These are phyloP conservation scores for Cydia fagiglandana DNA, from an alignment of 1,140 invertebrate genomes.

Conservation along the genomic window DNA sequence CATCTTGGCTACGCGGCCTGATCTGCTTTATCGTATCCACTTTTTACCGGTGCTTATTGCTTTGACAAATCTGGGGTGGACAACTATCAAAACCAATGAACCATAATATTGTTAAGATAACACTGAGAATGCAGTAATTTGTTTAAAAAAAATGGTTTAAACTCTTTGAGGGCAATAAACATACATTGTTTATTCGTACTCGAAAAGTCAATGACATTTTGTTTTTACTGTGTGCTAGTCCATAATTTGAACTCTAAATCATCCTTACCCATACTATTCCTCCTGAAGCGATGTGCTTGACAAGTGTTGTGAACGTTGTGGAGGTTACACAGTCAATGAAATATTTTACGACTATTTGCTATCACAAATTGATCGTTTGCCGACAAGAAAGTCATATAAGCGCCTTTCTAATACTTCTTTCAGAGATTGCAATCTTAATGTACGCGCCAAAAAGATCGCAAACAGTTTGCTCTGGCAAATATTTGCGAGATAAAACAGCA, in stretches of 20 bases:
- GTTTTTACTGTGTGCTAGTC: background rate
- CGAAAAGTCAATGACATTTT: too few species aligned
- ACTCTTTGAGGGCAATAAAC: too few species aligned
- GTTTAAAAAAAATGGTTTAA: too few species aligned
- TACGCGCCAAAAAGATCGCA: background rate
- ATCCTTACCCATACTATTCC: background rate
- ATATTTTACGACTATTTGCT: background rate
- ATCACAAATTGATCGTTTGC: background rate
- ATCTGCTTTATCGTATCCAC: conserved; percentile 5
- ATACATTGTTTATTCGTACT: too few species aligned
- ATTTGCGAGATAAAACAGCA: conserved; percentile 8
- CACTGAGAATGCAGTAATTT: background rate
- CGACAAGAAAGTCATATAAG: background rate
- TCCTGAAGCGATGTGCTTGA: too few species aligned
- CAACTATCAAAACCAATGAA: background rate
- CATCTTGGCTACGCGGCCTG: too few species aligned
- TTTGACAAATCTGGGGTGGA: background rate
- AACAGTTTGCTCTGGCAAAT: conserved; percentile 20
- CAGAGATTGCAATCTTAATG: background rate
- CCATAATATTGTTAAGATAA: background rate
- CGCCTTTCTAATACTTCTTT: background rate
- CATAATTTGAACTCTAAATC: background rate
- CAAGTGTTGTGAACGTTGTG: too few species aligned
- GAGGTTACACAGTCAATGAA: too few species aligned
- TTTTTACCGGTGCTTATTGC: background rate